Evolutionary conservation across 2,113 vertebrate genomes (phyloP).

Genomic region (Malurus cyaneus): DNA sequence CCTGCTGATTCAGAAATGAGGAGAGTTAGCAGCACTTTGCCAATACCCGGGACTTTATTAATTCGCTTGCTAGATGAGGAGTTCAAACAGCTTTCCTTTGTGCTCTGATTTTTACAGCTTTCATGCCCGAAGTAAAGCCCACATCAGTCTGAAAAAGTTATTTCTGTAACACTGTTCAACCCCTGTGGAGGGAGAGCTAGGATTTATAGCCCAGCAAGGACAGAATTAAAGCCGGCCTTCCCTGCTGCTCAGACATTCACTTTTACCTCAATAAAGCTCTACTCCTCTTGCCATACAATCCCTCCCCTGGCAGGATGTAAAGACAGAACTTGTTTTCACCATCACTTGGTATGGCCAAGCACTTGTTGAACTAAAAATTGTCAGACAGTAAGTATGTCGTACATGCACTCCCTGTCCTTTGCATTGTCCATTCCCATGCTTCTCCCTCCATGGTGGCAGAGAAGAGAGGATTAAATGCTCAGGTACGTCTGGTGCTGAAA

Average conservation of each 20-base stretch:
- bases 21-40: not conserved
- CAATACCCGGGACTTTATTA: not conserved
- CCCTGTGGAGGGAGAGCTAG: not conserved
- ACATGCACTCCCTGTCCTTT: not conserved
- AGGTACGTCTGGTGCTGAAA: not conserved
- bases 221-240: not conserved
- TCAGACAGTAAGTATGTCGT: not conserved
- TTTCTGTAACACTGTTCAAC: not conserved
- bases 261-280: not conserved
- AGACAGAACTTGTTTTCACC: not conserved
- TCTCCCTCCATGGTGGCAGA: rapidly evolving
- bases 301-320: not conserved
- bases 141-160: not conserved
- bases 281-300: not conserved
- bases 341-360: not conserved
- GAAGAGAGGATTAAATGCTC: not conserved
- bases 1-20: not conserved
- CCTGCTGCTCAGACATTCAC: not conserved
- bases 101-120: not conserved
- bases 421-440: not conserved
- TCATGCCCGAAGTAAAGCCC: not conserved
- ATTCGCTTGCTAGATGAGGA: not conserved
- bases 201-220: not conserved
- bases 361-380: not conserved
- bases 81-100: not conserved